Base-by-base conservation (phyloP, 2,113 vertebrate genomes). In the Rhombomys opimus region DNA sequence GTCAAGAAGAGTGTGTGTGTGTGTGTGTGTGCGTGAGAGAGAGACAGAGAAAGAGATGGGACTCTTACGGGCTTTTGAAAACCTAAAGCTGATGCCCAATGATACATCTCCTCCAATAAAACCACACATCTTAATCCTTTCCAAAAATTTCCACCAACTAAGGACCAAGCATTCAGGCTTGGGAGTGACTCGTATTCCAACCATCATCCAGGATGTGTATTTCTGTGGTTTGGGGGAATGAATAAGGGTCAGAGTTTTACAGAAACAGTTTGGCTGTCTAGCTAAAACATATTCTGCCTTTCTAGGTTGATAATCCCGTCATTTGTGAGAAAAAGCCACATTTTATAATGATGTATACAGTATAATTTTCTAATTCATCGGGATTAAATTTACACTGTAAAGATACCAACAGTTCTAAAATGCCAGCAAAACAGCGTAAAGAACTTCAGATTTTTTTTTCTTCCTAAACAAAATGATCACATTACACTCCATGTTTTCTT, bases 241-340 rank as follows among this genome's bases (percentile, higher is more conserved):
- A 65, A 7, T 46, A 75, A 52, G 12, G 4, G 84, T 75, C n/a
- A 2, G 1, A n/a, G 14, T 35, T 94, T 85, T 67, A 70, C 38
- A 91, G 78, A n/a, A n/a, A 73, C 2, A 92, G 54, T 78, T 94
- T 46, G 27, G 41, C 78, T 75, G 91, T 91, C 89, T 38, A 89
- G 6, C 41, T 87, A 87, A 94, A 94, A 52, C 50, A 32, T 32
- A n/a, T 17, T 65, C 50, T 22, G 50, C 75, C 84, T 84, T 96
- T 76, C 63, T 78, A 93, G 14, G 68, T 84, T 95, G 32, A 96
- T n/a, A 86, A 89, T 2, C 22, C 72, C 12, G 77, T 50, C 8
- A 82, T 46, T 25, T 1, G 0, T n/a, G 18, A 85, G 61, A 25
- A 72, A 92, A 94, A 65, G 41, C 5, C 87, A 17, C 63, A 27